phyloP scores from a whole-genome alignment of 1,140 invertebrate genomes.

The Pachypeltis micranthus region DNA sequence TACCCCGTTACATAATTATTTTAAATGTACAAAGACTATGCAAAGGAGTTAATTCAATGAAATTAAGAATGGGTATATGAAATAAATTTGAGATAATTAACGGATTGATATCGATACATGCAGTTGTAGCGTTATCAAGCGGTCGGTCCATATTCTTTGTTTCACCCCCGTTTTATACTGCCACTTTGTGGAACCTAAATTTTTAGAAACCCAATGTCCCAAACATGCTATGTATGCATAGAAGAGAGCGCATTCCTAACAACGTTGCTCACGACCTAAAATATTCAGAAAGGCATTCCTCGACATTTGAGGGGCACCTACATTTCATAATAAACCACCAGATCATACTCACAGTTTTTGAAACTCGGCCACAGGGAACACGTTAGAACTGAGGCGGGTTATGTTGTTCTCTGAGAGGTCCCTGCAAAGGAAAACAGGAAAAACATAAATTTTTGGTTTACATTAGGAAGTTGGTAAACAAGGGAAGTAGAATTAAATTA shows the following conservation, averaged over 20 bases:
- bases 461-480: too few relatives aligned
- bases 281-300: background rate
- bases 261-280: background rate
- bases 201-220: background rate
- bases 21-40: too few relatives aligned
- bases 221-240: background rate
- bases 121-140: too few relatives aligned
- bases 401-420: slow-evolving; percentile 25
- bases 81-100: too few relatives aligned
- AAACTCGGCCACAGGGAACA: slow-evolving; percentile 19
- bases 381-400: slow-evolving; percentile 17
- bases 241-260: background rate
- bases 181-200: background rate
- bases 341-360: slow-evolving; percentile 27
- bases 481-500: too few relatives aligned
- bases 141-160: too few relatives aligned
- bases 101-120: too few relatives aligned
- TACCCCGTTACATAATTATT: too few relatives aligned
- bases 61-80: too few relatives aligned
- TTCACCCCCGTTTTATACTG: background rate
- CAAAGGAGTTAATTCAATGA: too few relatives aligned
- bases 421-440: slow-evolving; percentile 17
- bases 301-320: background rate
- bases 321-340: too few relatives aligned
- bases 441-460: too few relatives aligned